Evolutionary conservation across 1,140 invertebrate species (phyloP), one percentile per base, ranked within the genome.

Genomic region (Penaeus indicus): DNA sequence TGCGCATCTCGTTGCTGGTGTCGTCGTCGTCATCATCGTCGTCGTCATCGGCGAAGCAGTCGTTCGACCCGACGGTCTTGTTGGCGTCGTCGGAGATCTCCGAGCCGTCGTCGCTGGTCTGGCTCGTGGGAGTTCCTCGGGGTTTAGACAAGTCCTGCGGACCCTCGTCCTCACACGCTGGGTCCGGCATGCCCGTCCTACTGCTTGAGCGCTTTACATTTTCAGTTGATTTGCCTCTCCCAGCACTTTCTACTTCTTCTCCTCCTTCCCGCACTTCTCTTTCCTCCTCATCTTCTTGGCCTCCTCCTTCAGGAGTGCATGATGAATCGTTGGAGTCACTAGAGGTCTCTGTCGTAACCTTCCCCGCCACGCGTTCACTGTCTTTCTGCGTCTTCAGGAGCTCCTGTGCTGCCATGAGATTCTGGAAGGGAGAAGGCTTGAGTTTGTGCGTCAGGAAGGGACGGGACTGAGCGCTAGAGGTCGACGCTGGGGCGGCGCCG

Each of bases 1-100:
- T 88, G 16, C 87, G 87, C 87, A 88, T 88, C 69, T 88, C 87
- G 81, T 88, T 88, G 69, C 87, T 88, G 11, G 87, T 88, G 38
- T 88, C 87, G 62, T 86, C 85, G 25, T 88, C 87, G 47, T 88
- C 87, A n/a, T 83, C 87, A 61, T 88, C 87, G 62, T 88, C 87
- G 22, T 86, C 85, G 27, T 86, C 85, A 61, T 88, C 87, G 32
- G 87, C 87, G 32, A 88, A 88, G 67, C 87, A 88, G 72, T 88
- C 87, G 54, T 88, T 88, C 19, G 87, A 88, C 2, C 81, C 87
- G 22, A 88, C 87, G 4, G 87, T 88, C 69, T 88, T 88, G 72
- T 77, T 84, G 87, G 87, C 87, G 25, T 88, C 87, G 81, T 88
- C 87, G 22, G 81, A 84, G 10, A 88, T 38, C 25, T 88, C 87